Base-by-base conservation (phyloP, 2,113 vertebrate genomes). In the Psittacara wagleri region DNA sequence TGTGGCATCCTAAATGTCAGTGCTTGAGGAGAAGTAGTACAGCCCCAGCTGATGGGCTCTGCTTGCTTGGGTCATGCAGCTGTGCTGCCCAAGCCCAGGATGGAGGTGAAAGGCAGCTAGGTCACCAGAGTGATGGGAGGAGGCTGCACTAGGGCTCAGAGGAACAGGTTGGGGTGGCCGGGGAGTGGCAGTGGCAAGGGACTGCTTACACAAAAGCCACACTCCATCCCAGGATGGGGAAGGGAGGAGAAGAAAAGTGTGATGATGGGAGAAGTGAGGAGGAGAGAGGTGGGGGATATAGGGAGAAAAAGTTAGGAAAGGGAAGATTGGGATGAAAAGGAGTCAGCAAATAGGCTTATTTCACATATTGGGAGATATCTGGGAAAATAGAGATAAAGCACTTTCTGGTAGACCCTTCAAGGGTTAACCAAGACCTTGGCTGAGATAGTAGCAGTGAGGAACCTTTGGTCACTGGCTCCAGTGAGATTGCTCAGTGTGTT, bases 121-220 rank as follows among this genome's bases (percentile, higher is more conserved):
- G 37, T 86, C 51, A 41, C n/a, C 3, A 4, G 61, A 75, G 62
- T 0, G 0, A 15, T 39, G 23, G 37, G 1, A 3, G 27, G 54
- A 82, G 35, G 35, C 52, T 29, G 48, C 2, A 16, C 52, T 1
- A 7, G 11, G 55, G 17, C 13, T 17, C 39, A 10, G 44, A 17
- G 43, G 24, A 84, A 15, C 2, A 5, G 33, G 16, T 14, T 92
- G 59, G 59, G 8, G 14, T 61, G 15, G 64, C 2, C 1, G 2
- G 17, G 66, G 22, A 17, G 43, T 75, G 59, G 44, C 24, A 44
- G 55, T 39, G 46, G 51, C 41, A 19, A 55, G 33, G 23, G 11
- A 35, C 51, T 78, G 43, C 52, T n/a, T 69, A 11, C 8, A 3
- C 2, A 5, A 64, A 79, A 67, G 57, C 24, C 39, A 24, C 1